Evolutionary conservation across 2,113 vertebrate species (phyloP).

Genomic region (Electrona antarctica): DNA sequence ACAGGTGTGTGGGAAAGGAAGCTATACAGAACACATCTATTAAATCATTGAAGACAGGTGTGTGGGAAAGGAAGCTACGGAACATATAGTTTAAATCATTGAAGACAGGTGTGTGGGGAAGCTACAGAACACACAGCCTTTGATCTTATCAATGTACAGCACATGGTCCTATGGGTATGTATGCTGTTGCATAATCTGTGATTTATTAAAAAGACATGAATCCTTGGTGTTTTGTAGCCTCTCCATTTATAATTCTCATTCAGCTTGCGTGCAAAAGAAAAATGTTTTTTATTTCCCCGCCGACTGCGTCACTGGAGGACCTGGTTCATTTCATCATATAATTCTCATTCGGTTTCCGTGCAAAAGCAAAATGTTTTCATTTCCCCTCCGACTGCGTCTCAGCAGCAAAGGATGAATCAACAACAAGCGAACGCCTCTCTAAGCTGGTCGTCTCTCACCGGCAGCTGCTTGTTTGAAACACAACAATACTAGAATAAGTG

Average conservation of each 20-base stretch:
- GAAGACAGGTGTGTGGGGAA: conserved; percentile 18
- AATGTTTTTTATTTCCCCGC: neutral
- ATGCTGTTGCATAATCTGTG: conserved; percentile 65
- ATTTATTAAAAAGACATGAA: too few species aligned
- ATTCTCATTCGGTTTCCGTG: conserved; percentile 61
- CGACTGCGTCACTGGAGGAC: neutral
- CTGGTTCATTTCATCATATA: conserved; percentile 49
- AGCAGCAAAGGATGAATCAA: conserved; percentile 54
- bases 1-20: too few species aligned
- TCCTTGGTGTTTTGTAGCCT: too few species aligned
- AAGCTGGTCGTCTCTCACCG: conserved; percentile 45
- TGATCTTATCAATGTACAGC: conserved; percentile 43
- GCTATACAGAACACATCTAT: too few species aligned
- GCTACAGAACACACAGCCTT: conserved; percentile 11
- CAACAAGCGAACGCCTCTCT: conserved; percentile 52
- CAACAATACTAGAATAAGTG: conserved; percentile 43
- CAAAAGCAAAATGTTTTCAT: conserved; percentile 55
- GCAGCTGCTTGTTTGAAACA: conserved; percentile 35
- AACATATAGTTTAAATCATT: conserved; percentile 13
- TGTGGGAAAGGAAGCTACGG: too few species aligned
- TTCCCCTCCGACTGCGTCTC: conserved; percentile 42
- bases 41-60: too few species aligned
- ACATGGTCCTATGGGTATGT: neutral
- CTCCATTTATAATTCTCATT: too few species aligned
- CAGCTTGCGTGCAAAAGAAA: too few species aligned